Evolutionary conservation across 2,888 invertebrate species (phyloP).

Genomic region (Rhynchonema sp.): DNA sequence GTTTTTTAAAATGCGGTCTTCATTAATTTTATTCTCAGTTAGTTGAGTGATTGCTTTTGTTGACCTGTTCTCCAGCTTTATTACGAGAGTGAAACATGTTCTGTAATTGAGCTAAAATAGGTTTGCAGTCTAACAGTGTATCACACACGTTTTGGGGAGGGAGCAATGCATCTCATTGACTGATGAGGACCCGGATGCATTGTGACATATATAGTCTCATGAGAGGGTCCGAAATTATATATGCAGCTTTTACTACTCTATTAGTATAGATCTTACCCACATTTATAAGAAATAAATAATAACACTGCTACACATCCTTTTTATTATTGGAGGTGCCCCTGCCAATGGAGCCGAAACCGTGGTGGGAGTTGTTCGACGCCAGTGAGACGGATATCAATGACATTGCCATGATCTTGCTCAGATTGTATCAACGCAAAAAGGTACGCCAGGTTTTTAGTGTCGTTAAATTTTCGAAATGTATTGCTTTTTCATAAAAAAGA

Average conservation of each 20-base stretch:
- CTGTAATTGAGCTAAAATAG: no score
- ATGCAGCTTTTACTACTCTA: no score
- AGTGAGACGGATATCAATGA: constrained; percentile 17
- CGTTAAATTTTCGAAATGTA: not conserved
- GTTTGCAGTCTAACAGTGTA: not conserved
- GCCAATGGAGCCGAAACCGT: constrained; percentile 17
- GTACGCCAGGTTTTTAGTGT: constrained; percentile 5
- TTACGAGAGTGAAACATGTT: no score
- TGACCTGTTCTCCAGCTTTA: no score
- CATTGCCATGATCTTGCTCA: constrained; percentile 15
- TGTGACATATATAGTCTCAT: no score
- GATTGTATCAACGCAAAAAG: constrained; percentile 15
- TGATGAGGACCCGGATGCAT: no score
- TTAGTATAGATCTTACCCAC: constrained; percentile 4
- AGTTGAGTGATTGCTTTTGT: no score
- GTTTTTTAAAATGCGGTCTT: not conserved
- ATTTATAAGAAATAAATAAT: no score
- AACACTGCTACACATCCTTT: no score
- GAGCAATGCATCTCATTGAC: no score
- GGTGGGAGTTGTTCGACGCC: constrained; percentile 24
- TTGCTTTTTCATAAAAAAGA: not conserved
- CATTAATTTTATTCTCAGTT: no score
- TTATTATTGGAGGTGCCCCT: constrained; percentile 11
- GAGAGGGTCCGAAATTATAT: no score
- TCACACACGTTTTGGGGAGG: not conserved